Evolutionary conservation across 2,797 vertebrate species (phyloP).

Genomic region (Xiphophorus birchmanni): DNA sequence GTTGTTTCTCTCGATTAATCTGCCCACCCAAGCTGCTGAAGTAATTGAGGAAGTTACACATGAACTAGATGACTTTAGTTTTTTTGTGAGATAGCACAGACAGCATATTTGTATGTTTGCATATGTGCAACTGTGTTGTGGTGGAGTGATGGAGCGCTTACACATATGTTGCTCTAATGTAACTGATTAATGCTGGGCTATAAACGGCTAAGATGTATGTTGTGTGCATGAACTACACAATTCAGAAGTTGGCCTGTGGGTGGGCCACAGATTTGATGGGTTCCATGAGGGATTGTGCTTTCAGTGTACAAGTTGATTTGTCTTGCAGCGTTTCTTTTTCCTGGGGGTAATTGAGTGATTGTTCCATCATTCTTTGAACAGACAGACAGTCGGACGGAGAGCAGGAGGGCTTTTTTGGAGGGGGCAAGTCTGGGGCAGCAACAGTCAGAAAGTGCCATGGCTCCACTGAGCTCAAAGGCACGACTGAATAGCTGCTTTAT

Average conservation of each 20-base stretch:
- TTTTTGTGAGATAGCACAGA: constrained; percentile 25
- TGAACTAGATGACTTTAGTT: constrained; percentile 29
- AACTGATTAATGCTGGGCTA: constrained; percentile 43
- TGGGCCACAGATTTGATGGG: constrained; percentile 41
- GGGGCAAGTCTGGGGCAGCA: constrained; percentile 69
- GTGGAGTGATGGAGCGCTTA: not conserved
- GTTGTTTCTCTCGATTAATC: constrained; percentile 18
- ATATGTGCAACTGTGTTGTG: constrained; percentile 11
- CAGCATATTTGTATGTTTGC: constrained; percentile 7
- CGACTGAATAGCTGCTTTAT: constrained; percentile 40
- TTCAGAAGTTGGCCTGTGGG: constrained; percentile 33
- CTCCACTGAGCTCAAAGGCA: constrained; percentile 36
- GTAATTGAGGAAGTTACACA: constrained; percentile 36
- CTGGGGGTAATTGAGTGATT: constrained; percentile 13
- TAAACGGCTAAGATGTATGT: constrained; percentile 34
- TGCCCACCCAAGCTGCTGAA: constrained; percentile 44
- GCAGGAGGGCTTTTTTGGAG: constrained; percentile 29
- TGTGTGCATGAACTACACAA: constrained; percentile 27
- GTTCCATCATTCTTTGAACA: constrained; percentile 59
- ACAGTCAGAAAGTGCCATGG: constrained; percentile 39
- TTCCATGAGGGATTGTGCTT: constrained; percentile 51
- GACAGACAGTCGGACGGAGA: constrained; percentile 46
- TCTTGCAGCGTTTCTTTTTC: constrained; percentile 31
- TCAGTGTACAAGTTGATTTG: constrained; percentile 63
- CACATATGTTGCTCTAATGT: constrained; percentile 31